These are phyloP conservation scores for Crambe crambe DNA, from an alignment of 37 sponge, comb jelly and placozoan genomes.

Conservation along the genomic window DNA sequence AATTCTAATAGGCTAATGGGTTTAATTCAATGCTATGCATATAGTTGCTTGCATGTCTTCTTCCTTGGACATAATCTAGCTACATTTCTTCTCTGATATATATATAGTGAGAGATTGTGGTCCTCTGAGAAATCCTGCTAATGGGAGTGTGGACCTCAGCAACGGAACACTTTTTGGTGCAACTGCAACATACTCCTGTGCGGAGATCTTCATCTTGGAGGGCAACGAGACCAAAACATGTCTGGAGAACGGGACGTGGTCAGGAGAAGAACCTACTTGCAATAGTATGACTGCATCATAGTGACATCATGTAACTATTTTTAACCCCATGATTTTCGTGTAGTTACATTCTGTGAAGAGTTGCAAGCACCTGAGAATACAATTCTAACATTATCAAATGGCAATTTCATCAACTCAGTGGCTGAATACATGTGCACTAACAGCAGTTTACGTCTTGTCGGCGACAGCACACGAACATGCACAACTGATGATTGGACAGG, in stretches of 20 bases:
- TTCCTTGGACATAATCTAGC: too few relatives aligned
- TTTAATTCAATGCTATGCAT: not conserved
- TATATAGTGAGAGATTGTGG: conserved; percentile 37
- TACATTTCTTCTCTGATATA: too few relatives aligned
- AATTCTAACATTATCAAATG: not conserved
- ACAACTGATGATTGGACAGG: conserved; percentile 44
- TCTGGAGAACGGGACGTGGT: conserved; percentile 24
- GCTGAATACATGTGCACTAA: not conserved
- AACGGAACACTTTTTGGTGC: conserved; percentile 27
- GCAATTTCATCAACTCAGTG: not conserved
- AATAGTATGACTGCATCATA: conserved; percentile 23
- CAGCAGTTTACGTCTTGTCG: not conserved
- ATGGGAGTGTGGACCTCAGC: conserved; percentile 45
- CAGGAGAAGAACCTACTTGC: conserved; percentile 38
- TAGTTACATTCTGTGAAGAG: not conserved
- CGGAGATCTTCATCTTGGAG: not conserved
- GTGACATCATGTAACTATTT: not conserved
- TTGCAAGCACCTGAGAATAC: not conserved
- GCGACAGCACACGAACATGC: conserved; percentile 9
- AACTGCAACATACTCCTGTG: not conserved
- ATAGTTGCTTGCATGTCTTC: not conserved
- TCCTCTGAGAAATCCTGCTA: not conserved
- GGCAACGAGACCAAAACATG: conserved; percentile 22
- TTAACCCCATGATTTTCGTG: not conserved
- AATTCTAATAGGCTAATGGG: too few relatives aligned